These are phyloP conservation scores for Ganaspis brasiliensis DNA, from an alignment of 2,888 invertebrate species.

Conservation along the genomic window DNA sequence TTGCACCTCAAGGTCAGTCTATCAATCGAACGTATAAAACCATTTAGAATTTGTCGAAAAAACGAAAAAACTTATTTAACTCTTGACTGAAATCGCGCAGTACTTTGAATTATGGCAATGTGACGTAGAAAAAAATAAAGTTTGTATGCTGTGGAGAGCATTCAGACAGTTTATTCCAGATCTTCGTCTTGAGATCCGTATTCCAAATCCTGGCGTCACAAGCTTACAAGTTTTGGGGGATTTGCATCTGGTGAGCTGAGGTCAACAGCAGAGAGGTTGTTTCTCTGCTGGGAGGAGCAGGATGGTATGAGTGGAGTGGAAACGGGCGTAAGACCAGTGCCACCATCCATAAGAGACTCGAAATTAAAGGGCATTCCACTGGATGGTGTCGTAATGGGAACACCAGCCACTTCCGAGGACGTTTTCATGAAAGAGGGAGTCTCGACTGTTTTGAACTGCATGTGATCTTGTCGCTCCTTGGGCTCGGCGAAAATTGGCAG, in stretches of 20 bases:
- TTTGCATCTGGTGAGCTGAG: conserved; percentile 89
- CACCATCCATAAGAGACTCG: conserved; percentile 96
- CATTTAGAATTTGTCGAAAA: too few relatives aligned
- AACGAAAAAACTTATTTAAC: too few relatives aligned
- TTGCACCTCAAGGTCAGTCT: too few relatives aligned
- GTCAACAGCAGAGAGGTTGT: conserved; percentile 84
- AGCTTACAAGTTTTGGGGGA: conserved; percentile 90
- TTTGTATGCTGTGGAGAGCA: conserved; percentile 4
- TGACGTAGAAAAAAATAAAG: conserved; percentile 62
- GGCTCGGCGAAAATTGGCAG: conserved; percentile 77
- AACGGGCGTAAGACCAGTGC: conserved; percentile 95
- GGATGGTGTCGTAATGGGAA: conserved; percentile 93
- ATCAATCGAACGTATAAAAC: too few relatives aligned
- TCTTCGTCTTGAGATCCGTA: conserved; percentile 70
- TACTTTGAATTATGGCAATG: conserved; percentile 71
- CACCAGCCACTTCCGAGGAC: conserved; percentile 87
- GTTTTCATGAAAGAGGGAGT: conserved; percentile 79
- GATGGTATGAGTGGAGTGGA: conserved; percentile 86
- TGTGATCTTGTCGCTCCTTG: conserved; percentile 73
- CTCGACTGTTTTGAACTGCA: conserved; percentile 75
- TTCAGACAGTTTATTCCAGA: conserved; percentile 63
- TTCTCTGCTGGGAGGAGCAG: conserved; percentile 90
- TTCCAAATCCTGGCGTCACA: conserved; percentile 84
- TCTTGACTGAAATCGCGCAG: neutral
- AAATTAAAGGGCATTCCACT: conserved; percentile 94